Evolutionary conservation across 2,113 vertebrate genomes (phyloP).

Genomic region (Edolisoma coerulescens): DNA sequence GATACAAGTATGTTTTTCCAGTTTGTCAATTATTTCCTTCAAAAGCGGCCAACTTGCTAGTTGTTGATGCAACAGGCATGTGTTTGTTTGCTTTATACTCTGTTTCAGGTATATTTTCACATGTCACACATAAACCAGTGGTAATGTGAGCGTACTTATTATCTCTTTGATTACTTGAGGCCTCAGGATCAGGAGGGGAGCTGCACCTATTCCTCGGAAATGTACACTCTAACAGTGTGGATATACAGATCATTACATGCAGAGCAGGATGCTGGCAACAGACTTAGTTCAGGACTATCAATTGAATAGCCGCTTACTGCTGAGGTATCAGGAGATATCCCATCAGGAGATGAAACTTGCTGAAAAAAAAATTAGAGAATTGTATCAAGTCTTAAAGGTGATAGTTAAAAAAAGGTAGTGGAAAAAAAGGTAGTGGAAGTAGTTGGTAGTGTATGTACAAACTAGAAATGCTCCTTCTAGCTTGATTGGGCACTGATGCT

Average conservation of each 20-base stretch:
- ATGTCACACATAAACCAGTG: neutral
- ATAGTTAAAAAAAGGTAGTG: neutral
- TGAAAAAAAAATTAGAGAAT: neutral
- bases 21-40: constrained; percentile 1
- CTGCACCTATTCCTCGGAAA: neutral
- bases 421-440: neutral
- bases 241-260: neutral
- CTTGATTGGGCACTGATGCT: neutral
- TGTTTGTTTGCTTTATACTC: neutral
- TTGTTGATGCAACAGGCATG: neutral
- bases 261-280: neutral
- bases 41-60: neutral
- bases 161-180: neutral
- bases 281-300: neutral
- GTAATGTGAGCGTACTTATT: neutral
- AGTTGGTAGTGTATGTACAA: neutral
- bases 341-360: neutral
- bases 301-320: neutral
- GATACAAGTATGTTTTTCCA: neutral
- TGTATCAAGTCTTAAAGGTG: neutral
- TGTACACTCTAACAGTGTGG: neutral
- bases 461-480: neutral
- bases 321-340: neutral
- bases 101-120: neutral
- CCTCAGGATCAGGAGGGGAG: neutral